Base-by-base conservation (phyloP, 2,888 invertebrate species). In the Parochlus steinenii region DNA sequence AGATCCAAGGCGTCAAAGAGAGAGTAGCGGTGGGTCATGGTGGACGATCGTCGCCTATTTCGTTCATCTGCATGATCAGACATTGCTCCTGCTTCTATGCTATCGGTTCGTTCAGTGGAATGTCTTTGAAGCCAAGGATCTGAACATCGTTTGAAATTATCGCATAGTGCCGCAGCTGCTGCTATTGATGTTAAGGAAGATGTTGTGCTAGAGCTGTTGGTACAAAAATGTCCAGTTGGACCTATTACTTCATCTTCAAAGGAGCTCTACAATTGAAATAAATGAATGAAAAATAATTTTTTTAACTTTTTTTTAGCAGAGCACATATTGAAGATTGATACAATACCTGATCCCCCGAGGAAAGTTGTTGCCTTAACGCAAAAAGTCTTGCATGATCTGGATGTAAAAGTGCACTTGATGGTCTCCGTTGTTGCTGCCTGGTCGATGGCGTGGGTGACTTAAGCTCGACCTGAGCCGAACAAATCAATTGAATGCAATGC, bases 1-100 rank as follows among this genome's bases (percentile, higher is more conserved):
- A 76, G 55, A 51, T 77, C 76, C 46, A 76, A 51, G 10, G 74
- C 73, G 54, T 76, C 76, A 56, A 75, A 73, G 27, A 76, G 62
- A 40, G 75, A 75, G 51, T 74, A 75, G 39, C 69, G 58, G 16
- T 68, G 65, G 7, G 70, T 70, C 64, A 69, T 64, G 3, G 66
- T 66, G 19, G 70, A 70, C 32, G 69, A 68, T 33, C 71, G 56
- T 20, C 70, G 56, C 23, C 68, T 55, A 42, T 66, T 64, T 39
- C 54, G 49, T 15, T 58, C 51, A 32, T 52, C 49, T 29, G 48
- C 46, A 7, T 38, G 20, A 12, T 40, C 36, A 40, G 52, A 46
- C 19, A 50, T 50, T 40, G 52, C 56, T 36, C 54, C 28, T n/a
- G 14, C 26, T 14, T 17, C 11, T 7, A 7, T 39, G 39, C 7